Evolutionary conservation across 2,113 vertebrate species (phyloP), one percentile per base, ranked within the genome.

Genomic region (Vulpes vulpes): DNA sequence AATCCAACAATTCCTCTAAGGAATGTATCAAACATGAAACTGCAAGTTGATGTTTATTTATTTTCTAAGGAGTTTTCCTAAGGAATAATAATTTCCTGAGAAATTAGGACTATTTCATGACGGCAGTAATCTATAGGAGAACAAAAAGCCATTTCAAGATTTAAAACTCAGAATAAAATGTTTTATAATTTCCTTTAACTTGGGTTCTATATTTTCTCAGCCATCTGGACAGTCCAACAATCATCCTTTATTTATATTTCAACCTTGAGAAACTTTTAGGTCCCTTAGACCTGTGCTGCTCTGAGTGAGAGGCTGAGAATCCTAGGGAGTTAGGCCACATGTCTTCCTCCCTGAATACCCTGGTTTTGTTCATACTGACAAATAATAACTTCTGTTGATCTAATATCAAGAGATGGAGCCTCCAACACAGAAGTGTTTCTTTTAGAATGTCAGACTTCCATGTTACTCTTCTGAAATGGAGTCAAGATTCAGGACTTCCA

Each of bases 161-260:
- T 84, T 87, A 73, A 89, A 89, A 73, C 22, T 88, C 16, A 60
- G 15, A 78, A 71, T 80, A 62, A 79, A 95, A 64, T 92, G 4
- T n/a, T 59, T 53, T 80, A 51, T 32, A 22, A 59, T 74, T 94
- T 80, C 7, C 8, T 89, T 88, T 78, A 79, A 82, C 10, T 80
- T 67, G 27, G 8, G 49, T 92, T 86, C 16, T 22, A 82, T 74
- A 22, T 35, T 74, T 95, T 80, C 20, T 95, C 3, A 38, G 38
- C 12, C 80, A 19, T 65, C 23, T 74, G 19, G 62, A 35, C 2
- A 32, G 8, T 76, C 60, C 11, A 38, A 94, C 4, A 35, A 27
- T 82, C 92, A 84, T 12, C 1, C 4, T 87, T 49, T 53, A 84
- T 32, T 38, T 17, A n/a, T 51, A 64, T 76, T 51, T 65, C 30